Evolutionary conservation across 2,888 invertebrate genomes (phyloP), one percentile per base, ranked within the genome.

Genomic region (Oligia latruncula): DNA sequence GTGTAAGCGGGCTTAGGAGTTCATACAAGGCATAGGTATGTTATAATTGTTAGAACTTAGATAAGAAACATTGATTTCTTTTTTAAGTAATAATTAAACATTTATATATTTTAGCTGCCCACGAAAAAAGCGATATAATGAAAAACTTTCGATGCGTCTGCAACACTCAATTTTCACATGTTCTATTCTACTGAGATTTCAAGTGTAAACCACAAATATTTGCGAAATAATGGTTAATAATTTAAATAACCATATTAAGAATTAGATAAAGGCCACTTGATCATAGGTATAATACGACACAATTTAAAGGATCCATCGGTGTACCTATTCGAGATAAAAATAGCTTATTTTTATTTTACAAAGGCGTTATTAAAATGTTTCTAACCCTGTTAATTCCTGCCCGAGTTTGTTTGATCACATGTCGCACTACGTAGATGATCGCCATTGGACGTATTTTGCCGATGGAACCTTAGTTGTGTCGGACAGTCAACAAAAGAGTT

Each of bases 231-330:
- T 46, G 20, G 71, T 62, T 35, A n/a, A 70, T 70, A 35, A 68
- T 64, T 85, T 60, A 71, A 66, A 20, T 55, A 46, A 65, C 70
- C 35, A 29, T 60, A 52, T 46, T 70, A 86, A 68, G 65, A 74
- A 74, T 80, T 71, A 71, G 52, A 49, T 71, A 68, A 88, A 85
- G 84, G 84, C 84, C 84, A 85, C 84, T 74, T 80, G 55, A 74
- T 74, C 68, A 52, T 49, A 68, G 49, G 20, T 70, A 35, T 52
- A 23, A 8, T 52, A 67, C 55, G 46, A 68, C 62, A 64, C 29
- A 68, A 55, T 64, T 85, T 68, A 40, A 66, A 67, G n/a, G 84
- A 49, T 80, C 58, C 46, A 78, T 23, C 67, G 20, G n/a, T 40
- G 40, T 66, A 23, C 15, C 5, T 46, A 78, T 13, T 76, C 9